Base-by-base conservation (phyloP, 1,140 invertebrate genomes). In the Drosophila nigrodunni region DNA sequence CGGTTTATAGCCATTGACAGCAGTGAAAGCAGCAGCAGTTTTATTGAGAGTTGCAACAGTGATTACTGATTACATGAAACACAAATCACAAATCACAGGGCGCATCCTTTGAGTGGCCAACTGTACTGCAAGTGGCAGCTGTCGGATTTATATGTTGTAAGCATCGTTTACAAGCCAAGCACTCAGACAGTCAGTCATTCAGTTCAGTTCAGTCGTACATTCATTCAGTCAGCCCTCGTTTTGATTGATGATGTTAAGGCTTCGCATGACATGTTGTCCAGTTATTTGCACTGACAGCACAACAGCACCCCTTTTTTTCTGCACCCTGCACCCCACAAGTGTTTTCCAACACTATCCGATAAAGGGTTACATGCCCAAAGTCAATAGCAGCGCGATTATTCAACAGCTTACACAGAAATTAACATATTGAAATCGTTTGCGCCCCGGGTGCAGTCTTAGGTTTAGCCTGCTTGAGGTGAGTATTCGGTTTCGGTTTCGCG, bases 391-490 rank as follows among this genome's bases (percentile, higher is more conserved):
- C 46, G 59, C 25, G 25, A 30, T 30, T 58, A 78, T 86, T 85
- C 82, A 87, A 82, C 79, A 87, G 79, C 82, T 86, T 86, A 82
- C 30, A 30, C 25, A 3, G 34, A 83, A 83, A 80, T 83, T 83
- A 80, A 52, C 80, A 83, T 83, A 87, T 49, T 67, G 55, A 44
- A 64, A 77, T 68, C 71, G 41, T 60, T 60, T 68, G 61, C 66
- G 66, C 67, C 65, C 57, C 57, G 68, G 15, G 44, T 30, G n/a
- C 30, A 25, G 15, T 41, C 25, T 25, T 37, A 43, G 18, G 37
- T 35, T 37, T 37, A 54, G 52, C 30, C 66, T 10, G 55, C 41
- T 47, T 62, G 65, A 71, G 49, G 47, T 35, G 15, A 34, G 34
- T 60, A 35, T 55, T 71, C 21, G 59, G 76, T 78, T 81, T 86